phyloP scores from a whole-genome alignment of 1,140 invertebrate species.

The Drosophila subobscura region DNA sequence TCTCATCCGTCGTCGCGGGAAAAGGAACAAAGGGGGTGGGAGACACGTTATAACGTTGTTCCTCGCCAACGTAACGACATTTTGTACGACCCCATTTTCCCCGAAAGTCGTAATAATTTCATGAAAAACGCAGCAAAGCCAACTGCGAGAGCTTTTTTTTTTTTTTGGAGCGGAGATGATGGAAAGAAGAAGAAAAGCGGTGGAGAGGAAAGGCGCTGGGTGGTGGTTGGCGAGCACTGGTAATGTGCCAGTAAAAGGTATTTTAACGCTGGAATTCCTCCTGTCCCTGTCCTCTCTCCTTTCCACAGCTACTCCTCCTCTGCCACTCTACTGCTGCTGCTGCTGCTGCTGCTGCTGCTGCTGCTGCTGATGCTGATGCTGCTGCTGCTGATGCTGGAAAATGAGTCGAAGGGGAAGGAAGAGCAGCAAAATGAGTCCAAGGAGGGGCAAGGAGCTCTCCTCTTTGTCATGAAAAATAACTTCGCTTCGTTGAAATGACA shows the following conservation, averaged over 20 bases:
- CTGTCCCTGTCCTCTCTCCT: not conserved
- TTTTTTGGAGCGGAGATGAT: not conserved
- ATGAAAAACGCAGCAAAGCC: slow-evolving; percentile 73
- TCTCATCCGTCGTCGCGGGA: too few species aligned
- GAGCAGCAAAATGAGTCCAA: slow-evolving; percentile 34
- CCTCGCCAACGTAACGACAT: slow-evolving; percentile 68
- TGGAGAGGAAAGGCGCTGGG: not conserved
- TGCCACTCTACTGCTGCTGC: too few species aligned
- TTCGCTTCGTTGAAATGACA: slow-evolving; percentile 81
- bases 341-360: not conserved
- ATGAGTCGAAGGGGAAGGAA: slow-evolving; percentile 18
- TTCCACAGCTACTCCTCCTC: not conserved
- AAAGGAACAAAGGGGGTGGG: not conserved
- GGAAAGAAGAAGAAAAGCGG: not conserved
- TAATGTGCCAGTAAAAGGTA: slow-evolving; percentile 81
- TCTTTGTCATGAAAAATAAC: slow-evolving; percentile 80
- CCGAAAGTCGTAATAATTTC: slow-evolving; percentile 78
- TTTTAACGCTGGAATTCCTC: slow-evolving; percentile 74
- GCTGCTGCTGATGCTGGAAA: slow-evolving; percentile 6
- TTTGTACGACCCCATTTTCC: slow-evolving; percentile 74
- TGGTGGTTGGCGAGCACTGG: slow-evolving; percentile 23
- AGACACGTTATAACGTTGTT: slow-evolving; percentile 31
- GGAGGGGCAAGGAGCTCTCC: slow-evolving; percentile 33
- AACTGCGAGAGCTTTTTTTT: slow-evolving; percentile 26
- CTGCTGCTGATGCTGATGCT: not conserved